A percentile compares a stretch with the other conserved stretches of the same genome.
Evolutionary conservation across 2,797 vertebrate species (phyloP).

Genomic region (Geotrypetes seraphini): DNA sequence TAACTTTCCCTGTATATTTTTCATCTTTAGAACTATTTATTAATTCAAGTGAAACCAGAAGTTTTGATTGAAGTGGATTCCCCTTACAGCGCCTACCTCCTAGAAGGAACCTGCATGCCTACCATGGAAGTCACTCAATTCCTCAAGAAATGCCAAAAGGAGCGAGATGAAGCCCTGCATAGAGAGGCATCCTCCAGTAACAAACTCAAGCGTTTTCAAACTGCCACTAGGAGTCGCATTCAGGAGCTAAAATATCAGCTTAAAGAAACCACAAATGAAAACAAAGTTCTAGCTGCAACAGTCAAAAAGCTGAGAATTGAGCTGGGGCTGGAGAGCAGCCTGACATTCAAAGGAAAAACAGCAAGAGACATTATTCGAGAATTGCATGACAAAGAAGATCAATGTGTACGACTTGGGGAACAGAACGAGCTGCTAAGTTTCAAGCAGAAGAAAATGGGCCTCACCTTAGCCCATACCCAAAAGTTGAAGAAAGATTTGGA

Average conservation of each 20-base stretch:
- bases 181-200: constrained; percentile 54
- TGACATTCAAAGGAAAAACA: constrained; percentile 59
- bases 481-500: constrained; percentile 37
- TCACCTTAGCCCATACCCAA: constrained; percentile 54
- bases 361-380: constrained; percentile 65
- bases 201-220: constrained; percentile 54
- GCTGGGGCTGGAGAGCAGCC: constrained; percentile 58
- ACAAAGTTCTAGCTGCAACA: constrained; percentile 60
- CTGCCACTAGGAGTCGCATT: constrained; percentile 43
- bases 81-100: not conserved
- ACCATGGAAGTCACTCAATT: constrained; percentile 59
- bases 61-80: not conserved
- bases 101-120: constrained; percentile 49
- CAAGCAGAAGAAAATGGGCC: constrained; percentile 54
- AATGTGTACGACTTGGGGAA: constrained; percentile 51
- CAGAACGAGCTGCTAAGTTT: constrained; percentile 51
- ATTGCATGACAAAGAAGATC: constrained; percentile 55
- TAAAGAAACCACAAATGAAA: constrained; percentile 52
- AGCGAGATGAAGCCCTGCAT: constrained; percentile 62
- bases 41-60: too few species aligned
- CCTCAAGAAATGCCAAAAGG: constrained; percentile 62
- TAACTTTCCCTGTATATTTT: too few species aligned
- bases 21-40: not conserved
- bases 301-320: constrained; percentile 57
- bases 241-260: constrained; percentile 60